Conservation (phyloP, 2,888 invertebrate genomes). For the Druceiella hillmani region DNA sequence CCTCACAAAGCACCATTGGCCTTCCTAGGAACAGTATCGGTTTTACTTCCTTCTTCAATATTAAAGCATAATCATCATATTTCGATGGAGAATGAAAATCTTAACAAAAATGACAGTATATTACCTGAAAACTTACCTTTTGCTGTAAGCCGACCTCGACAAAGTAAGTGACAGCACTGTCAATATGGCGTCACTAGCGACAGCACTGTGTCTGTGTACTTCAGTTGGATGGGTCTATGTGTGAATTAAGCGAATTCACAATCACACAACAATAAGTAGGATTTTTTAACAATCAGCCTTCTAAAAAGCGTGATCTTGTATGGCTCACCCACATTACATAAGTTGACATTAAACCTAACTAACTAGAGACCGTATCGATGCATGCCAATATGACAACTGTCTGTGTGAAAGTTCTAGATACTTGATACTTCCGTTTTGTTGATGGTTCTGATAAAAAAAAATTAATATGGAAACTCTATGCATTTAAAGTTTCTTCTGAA, state of each 20-base stretch:
- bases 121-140: conserved; percentile 14
- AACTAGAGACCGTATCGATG: too few relatives aligned
- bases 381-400: too few relatives aligned
- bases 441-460: too few relatives aligned
- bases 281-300: conserved; percentile 12
- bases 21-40: conserved; percentile 22
- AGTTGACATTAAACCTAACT: too few relatives aligned
- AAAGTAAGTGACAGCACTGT: conserved; percentile 14
- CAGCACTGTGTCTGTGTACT: conserved; percentile 14
- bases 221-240: conserved; percentile 16
- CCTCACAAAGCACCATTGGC: conserved; percentile 24
- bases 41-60: conserved; percentile 19
- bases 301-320: too few relatives aligned
- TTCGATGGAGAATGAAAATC: conserved; percentile 21
- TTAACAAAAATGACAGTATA: conserved; percentile 15
- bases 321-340: too few relatives aligned
- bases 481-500: too few relatives aligned
- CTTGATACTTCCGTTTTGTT: too few relatives aligned
- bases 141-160: conserved; percentile 15
- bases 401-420: too few relatives aligned
- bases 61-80: conserved; percentile 17
- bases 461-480: too few relatives aligned
- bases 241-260: conserved; percentile 12
- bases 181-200: conserved; percentile 13
- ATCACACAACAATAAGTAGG: conserved; percentile 14